Conservation (phyloP, 2,797 vertebrate genomes). For the Rhinella marina region DNA sequence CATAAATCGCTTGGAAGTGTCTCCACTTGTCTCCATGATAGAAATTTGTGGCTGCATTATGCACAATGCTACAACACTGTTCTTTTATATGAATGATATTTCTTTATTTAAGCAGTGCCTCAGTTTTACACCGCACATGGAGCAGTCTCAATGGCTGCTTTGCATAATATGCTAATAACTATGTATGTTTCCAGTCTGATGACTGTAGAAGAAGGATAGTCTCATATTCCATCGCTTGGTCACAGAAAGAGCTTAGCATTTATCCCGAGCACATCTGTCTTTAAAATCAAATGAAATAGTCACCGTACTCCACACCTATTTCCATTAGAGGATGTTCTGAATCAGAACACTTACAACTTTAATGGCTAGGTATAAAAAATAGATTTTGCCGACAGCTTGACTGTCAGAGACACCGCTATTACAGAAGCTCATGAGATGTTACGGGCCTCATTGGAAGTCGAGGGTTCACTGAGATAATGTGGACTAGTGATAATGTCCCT, state of each 20-base stretch:
- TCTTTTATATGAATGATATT: constrained; percentile 50
- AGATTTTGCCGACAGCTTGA: not conserved
- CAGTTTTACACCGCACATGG: constrained; percentile 49
- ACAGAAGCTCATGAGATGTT: not conserved
- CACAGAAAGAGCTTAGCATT: constrained; percentile 32
- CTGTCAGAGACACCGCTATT: not conserved
- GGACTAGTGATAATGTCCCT: not conserved
- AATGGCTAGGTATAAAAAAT: not conserved
- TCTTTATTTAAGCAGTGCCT: constrained; percentile 54
- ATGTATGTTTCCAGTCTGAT: constrained; percentile 50
- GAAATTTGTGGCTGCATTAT: constrained; percentile 54
- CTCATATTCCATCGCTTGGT: constrained; percentile 22
- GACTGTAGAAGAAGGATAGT: constrained; percentile 42
- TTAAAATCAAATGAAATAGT: constrained; percentile 20
- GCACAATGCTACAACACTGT: constrained; percentile 40
- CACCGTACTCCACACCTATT: constrained; percentile 3
- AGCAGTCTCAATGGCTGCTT: constrained; percentile 48
- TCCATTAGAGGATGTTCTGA: constrained; percentile 6
- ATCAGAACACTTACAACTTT: not conserved
- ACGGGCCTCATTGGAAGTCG: not conserved
- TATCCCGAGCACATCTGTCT: constrained; percentile 29
- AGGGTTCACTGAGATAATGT: not conserved
- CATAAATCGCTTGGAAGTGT: constrained; percentile 47
- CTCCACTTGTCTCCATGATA: constrained; percentile 43
- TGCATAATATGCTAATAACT: constrained; percentile 56